These are phyloP conservation scores for Danio albolineatus DNA, from an alignment of 2,797 vertebrate species.

Conservation along the genomic window DNA sequence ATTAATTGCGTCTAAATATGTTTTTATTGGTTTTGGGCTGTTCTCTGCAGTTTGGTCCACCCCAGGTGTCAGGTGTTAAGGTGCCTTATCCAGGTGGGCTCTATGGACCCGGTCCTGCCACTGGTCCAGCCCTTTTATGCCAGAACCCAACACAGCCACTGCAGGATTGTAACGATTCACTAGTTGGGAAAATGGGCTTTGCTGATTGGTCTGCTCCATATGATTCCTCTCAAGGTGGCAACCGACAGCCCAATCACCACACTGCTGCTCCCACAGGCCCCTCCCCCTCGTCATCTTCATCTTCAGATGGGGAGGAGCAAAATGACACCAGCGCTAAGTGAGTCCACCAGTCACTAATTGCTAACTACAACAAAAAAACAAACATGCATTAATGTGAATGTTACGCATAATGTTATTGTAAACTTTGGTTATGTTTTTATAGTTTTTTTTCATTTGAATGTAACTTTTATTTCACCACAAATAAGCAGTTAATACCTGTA, in stretches of 20 bases:
- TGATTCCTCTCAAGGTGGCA: slow-evolving; percentile 82
- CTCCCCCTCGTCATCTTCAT: slow-evolving; percentile 87
- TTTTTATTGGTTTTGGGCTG: slow-evolving; percentile 37
- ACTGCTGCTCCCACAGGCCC: slow-evolving; percentile 78
- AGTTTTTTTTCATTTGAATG: too few species aligned
- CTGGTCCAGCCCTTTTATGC: slow-evolving; percentile 81
- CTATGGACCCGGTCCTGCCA: slow-evolving; percentile 77
- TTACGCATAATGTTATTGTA: too few species aligned
- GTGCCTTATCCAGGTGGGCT: slow-evolving; percentile 85
- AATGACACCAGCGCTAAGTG: slow-evolving; percentile 88
- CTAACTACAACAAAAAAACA: too few species aligned
- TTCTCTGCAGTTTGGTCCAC: slow-evolving; percentile 78
- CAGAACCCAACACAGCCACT: slow-evolving; percentile 79
- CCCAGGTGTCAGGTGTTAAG: slow-evolving; percentile 84
- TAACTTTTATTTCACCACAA: too few species aligned
- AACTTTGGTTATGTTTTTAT: too few species aligned
- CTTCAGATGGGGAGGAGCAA: slow-evolving; percentile 89
- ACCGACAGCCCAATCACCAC: slow-evolving; percentile 84
- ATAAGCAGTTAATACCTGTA: too few species aligned
- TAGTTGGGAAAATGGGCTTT: slow-evolving; percentile 83
- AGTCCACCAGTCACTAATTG: slow-evolving; percentile 52
- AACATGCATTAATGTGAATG: too few species aligned
- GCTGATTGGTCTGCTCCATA: slow-evolving; percentile 88
- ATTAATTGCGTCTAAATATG: not conserved
- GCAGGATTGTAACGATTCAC: slow-evolving; percentile 84